Base-by-base conservation (phyloP, 1,140 invertebrate species). In the Ceratoteleas bidentatus region DNA sequence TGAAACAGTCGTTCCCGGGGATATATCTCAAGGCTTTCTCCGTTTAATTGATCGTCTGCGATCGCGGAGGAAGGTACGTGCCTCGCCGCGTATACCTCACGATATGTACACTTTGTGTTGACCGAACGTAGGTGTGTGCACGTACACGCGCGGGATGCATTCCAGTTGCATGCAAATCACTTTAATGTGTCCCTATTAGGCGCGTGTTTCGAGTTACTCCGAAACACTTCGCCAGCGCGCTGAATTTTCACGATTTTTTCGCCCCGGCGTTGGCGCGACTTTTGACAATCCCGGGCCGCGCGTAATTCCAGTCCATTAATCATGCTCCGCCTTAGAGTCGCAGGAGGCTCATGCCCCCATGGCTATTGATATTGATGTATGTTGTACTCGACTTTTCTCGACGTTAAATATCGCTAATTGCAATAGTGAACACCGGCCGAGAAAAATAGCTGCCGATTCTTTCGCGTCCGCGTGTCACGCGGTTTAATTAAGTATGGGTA, bases 1-100 rank as follows among this genome's bases (percentile, higher is more conserved):
- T 73, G 68, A 74, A 72, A 82, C 62, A 82, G 73, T 82, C 56
- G 86, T 85, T 88, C 85, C 74, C 81, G 74, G 45, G 79, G 81
- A 86, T 70, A 86, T 87, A 87, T 88, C 87, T 88, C 86, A 36
- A 66, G 81, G 85, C 85, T 86, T 86, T 88, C 87, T 87, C 83
- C 84, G 79, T 88, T 87, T 88, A 89, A 88, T 89, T 88, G 86
- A 89, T 89, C 86, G 87, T 80, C 85, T 81, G 64, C 65, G 77
- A 76, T 68, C 69, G 62, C 45, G 58, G 36, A 61, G 62, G 50
- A 83, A 78, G 45, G 65, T 83, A 83, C 65, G 81, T 83, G 81
- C 64, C 50, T 66, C 56, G 60, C 43, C 65, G 56, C 68, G 64
- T 76, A 72, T 73, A 66, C 66, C 62, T 75, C 78, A 47, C 60